Percentiles rank a stretch among this genome's conserved stretches.
Conservation (phyloP, 1,140 invertebrate species). For the Mizuhopecten yessoensis region DNA sequence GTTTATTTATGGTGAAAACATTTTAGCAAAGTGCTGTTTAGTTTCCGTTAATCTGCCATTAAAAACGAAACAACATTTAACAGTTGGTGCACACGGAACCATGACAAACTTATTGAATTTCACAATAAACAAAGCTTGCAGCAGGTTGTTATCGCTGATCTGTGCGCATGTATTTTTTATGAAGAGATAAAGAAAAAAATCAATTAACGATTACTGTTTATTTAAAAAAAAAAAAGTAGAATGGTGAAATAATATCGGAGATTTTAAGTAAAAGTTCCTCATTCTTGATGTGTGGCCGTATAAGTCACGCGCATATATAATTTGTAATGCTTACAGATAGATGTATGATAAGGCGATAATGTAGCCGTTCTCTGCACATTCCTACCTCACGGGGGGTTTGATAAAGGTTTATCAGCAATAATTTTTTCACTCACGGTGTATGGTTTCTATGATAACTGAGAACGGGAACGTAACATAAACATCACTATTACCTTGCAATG, state of each 20-base stretch:
- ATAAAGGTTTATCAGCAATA: neutral
- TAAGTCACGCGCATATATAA: neutral
- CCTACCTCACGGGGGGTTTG: neutral
- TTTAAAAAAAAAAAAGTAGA: neutral
- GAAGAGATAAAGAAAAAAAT: too few relatives aligned
- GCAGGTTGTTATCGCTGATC: neutral
- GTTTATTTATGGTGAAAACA: neutral
- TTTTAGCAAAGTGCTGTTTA: neutral
- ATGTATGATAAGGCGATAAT: neutral
- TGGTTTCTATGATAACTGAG: neutral
- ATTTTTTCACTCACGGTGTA: neutral
- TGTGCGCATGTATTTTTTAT: too few relatives aligned
- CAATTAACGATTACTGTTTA: neutral
- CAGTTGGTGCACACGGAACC: neutral
- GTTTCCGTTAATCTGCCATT: neutral
- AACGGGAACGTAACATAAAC: neutral
- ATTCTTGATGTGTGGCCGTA: constrained; percentile 17
- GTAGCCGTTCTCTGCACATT: neutral
- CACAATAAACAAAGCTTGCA: neutral
- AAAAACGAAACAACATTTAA: neutral
- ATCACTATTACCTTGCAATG: neutral
- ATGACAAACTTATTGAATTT: neutral
- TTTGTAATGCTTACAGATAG: neutral
- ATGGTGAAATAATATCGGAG: too few relatives aligned
- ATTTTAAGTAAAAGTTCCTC: neutral